A percentile compares a stretch with the other conserved stretches of the same genome.
Evolutionary conservation across 2,888 invertebrate genomes (phyloP).

Genomic region (Pandemis corylana): DNA sequence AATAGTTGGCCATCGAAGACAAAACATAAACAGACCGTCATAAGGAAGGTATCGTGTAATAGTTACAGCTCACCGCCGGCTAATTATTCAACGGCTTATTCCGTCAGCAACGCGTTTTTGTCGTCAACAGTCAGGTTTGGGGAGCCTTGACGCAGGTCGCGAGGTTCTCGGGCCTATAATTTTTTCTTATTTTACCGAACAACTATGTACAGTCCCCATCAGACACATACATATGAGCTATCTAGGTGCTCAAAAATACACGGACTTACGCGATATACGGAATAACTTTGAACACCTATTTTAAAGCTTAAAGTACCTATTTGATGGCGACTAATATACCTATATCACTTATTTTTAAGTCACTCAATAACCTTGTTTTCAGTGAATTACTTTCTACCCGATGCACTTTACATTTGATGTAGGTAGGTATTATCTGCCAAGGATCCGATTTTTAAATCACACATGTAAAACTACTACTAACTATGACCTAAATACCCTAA

Average conservation of each 20-base stretch:
- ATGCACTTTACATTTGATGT: neutral
- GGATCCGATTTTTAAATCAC: no score
- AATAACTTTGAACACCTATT: no score
- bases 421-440: no score
- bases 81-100: constrained; percentile 33
- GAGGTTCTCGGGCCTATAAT: constrained; percentile 6
- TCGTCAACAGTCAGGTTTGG: constrained; percentile 36
- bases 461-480: no score
- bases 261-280: no score
- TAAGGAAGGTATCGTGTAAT: constrained; percentile 12
- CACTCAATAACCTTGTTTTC: neutral
- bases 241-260: no score
- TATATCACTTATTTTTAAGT: no score
- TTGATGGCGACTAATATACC: no score
- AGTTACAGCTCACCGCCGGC: constrained; percentile 8
- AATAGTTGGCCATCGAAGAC: constrained; percentile 53
- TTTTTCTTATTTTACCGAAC: constrained; percentile 5
- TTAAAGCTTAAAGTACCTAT: no score
- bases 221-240: no score
- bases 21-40: constrained; percentile 43
- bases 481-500: no score
- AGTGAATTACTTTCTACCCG: neutral
- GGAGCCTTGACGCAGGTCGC: constrained; percentile 27
- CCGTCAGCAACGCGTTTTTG: constrained; percentile 40
- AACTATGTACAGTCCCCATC: neutral